These are phyloP conservation scores for Gopherus flavomarginatus DNA, from an alignment of 2,113 vertebrate genomes.

Conservation along the genomic window DNA sequence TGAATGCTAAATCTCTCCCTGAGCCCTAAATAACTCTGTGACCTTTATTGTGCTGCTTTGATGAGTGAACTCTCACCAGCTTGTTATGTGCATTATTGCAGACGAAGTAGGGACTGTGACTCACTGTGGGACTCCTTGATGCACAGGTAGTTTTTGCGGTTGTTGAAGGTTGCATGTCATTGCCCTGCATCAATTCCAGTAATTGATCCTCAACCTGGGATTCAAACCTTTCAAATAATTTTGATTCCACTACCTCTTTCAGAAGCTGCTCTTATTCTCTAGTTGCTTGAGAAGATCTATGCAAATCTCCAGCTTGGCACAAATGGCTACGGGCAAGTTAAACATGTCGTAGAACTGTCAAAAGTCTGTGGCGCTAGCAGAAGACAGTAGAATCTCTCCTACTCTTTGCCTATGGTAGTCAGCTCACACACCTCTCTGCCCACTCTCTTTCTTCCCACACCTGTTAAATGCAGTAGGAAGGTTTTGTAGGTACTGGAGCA, in stretches of 20 bases:
- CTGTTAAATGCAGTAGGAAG: not conserved
- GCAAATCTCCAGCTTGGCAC: not conserved
- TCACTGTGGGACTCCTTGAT: not conserved
- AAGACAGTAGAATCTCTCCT: not conserved
- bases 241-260: not conserved
- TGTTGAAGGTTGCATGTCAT: not conserved
- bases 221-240: not conserved
- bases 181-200: not conserved
- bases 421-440: not conserved
- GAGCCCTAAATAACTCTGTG: not conserved
- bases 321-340: not conserved
- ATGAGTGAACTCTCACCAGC: not conserved
- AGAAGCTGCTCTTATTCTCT: not conserved
- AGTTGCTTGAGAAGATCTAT: fast-evolving
- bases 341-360: not conserved
- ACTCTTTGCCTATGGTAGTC: not conserved
- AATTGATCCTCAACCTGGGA: not conserved
- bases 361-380: not conserved
- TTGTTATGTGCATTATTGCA: not conserved
- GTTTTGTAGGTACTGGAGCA: slow-evolving; percentile 14
- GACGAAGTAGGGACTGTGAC: not conserved
- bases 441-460: not conserved
- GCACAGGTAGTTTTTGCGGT: not conserved
- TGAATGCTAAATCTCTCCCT: not conserved
- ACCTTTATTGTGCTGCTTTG: not conserved